Percentiles rank a stretch among this genome's conserved stretches.
phyloP scores from a whole-genome alignment of 2,797 vertebrate species.

The Tragelaphus eurycerus region DNA sequence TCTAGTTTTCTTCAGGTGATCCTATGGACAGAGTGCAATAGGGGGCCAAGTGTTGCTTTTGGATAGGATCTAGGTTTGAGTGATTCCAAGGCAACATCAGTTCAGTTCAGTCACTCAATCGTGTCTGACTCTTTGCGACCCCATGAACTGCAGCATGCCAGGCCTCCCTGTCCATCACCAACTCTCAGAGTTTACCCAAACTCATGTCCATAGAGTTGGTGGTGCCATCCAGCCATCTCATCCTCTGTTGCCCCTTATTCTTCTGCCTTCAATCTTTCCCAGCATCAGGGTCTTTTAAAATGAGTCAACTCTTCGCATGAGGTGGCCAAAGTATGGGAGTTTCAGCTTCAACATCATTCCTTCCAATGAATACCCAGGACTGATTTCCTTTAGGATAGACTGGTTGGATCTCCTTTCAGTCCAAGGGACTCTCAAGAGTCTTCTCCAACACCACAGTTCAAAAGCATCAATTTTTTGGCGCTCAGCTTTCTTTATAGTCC shows the following conservation, averaged over 20 bases:
- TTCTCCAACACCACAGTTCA: not conserved
- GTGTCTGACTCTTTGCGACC: no score
- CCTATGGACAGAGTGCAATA: not conserved
- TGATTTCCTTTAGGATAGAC: not conserved
- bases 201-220: no score
- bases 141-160: not conserved
- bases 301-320: no score
- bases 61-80: not conserved
- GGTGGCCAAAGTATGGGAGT: no score
- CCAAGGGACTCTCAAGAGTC: not conserved
- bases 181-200: not conserved
- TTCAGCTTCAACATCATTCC: not conserved
- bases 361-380: not conserved
- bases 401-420: not conserved
- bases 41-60: not conserved
- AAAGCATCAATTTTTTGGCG: accelerated
- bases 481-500: not conserved
- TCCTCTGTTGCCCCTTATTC: no score
- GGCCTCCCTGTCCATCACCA: not conserved
- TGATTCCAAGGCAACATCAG: not conserved
- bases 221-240: no score
- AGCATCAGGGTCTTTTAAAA: no score
- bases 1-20: not conserved
- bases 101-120: not conserved
- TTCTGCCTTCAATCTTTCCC: no score